phyloP scores from a whole-genome alignment of 2,888 invertebrate genomes.

The Sycophila texana region DNA sequence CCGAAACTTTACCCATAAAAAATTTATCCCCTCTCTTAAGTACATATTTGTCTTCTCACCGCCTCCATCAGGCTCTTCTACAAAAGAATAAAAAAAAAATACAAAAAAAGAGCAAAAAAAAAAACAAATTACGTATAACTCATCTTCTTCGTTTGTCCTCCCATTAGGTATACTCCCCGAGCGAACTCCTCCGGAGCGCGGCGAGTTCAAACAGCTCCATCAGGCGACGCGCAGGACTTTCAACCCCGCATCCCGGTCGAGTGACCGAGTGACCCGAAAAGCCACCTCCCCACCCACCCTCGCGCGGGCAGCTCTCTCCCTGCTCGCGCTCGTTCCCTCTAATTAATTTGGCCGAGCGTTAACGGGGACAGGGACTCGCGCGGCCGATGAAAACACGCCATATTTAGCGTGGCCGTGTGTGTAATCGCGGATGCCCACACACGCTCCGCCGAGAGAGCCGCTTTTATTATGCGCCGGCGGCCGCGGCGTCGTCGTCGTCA shows the following conservation, averaged over 20 bases:
- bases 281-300: neutral
- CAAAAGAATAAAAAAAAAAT: too few species aligned
- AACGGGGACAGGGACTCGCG: constrained; percentile 58
- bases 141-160: too few species aligned
- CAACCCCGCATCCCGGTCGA: neutral
- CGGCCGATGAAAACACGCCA: constrained; percentile 59
- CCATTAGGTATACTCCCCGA: too few species aligned
- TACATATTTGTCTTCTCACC: too few species aligned
- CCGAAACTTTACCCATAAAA: too few species aligned
- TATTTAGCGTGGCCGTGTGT: constrained; percentile 57
- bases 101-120: too few species aligned
- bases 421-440: constrained; percentile 4
- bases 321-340: neutral
- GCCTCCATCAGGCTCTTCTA: too few species aligned
- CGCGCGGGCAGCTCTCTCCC: neutral
- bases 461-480: neutral
- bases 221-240: neutral
- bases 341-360: constrained; percentile 56
- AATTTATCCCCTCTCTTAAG: too few species aligned
- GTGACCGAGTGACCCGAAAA: constrained; percentile 45
- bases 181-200: too few species aligned
- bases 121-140: too few species aligned
- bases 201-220: too few species aligned
- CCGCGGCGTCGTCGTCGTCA: constrained; percentile 26
- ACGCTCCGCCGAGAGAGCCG: neutral